A percentile compares a stretch with the other conserved stretches of the same genome.
Conservation (phyloP, 2,113 vertebrate species). For the Columbina picui region DNA sequence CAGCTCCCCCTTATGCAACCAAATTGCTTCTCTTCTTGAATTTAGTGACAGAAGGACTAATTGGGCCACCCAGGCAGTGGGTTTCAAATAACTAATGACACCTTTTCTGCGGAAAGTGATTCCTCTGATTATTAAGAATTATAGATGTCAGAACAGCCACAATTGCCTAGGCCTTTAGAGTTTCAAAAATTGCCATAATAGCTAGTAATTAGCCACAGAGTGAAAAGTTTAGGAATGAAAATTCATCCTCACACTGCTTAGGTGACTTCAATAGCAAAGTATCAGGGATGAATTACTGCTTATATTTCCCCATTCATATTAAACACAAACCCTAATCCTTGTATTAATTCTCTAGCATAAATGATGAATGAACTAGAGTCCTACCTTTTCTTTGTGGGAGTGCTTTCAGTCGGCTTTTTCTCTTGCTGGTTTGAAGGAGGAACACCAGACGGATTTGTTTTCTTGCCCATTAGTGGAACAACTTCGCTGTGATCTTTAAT, state of each 20-base stretch:
- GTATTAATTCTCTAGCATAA: not conserved
- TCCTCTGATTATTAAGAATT: conserved; percentile 26
- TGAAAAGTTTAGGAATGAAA: conserved; percentile 40
- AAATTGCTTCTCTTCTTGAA: not conserved
- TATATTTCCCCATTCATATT: not conserved
- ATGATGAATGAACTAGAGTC: not conserved
- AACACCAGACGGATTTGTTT: conserved; percentile 25
- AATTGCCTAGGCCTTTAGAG: not conserved
- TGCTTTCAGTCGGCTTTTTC: conserved; percentile 56
- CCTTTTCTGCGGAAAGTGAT: not conserved
- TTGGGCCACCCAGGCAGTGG: not conserved
- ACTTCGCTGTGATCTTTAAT: conserved; percentile 66
- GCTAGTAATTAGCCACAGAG: conserved; percentile 3
- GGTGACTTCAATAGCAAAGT: not conserved
- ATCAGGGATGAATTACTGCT: not conserved
- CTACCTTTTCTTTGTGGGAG: conserved; percentile 71
- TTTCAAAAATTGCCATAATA: conserved; percentile 25
- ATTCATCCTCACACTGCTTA: not conserved
- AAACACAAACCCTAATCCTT: not conserved
- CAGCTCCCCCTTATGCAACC: not conserved
- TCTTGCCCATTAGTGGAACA: conserved; percentile 71
- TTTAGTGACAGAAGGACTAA: not conserved
- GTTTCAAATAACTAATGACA: not conserved
- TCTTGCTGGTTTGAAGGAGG: conserved; percentile 60
- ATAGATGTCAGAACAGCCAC: conserved; percentile 1